Base-by-base conservation (phyloP, 2,888 invertebrate species). In the Deilephila elpenor region DNA sequence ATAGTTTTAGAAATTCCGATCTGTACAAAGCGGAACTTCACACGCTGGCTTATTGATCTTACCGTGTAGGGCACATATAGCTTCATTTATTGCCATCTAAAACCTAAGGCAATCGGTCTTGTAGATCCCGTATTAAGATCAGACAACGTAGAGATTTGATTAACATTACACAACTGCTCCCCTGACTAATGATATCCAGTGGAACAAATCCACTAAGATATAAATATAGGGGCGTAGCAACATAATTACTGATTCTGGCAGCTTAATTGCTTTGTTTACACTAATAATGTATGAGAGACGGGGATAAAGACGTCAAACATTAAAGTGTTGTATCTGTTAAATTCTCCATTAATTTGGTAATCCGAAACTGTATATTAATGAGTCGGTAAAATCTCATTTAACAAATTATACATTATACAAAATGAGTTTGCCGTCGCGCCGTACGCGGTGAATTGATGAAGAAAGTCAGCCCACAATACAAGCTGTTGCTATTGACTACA, bases 291-390 rank as follows among this genome's bases (percentile, higher is more conserved):
- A 56, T 20, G 44, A 44, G 25, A 25, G 25, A 25, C 14, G 20
- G 14, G 67, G 51, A 67, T 67, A 51, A 51, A 67, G 51, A 67
- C 25, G 25, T 51, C 67, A 67, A 67, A 67, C 67, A 67, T 67
- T 67, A 51, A 67, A 67, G 25, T 67, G 20, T 25, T 67, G 20
- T 67, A 5, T 67, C 67, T 20, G 37, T 44, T 64, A 64, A 64
- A 44, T 64, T 64, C 64, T n/a, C 64, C 67, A 67, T 67, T 67
- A 67, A 67, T 67, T 51, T 51, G 44, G 67, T 67, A 67, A 67
- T 67, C 67, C 6, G 67, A 67, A 51, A 51, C 51, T 11, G 67
- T 51, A 67, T 67, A 67, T 67, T 67, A 67, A 67, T 67, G 25
- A 67, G 51, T 17, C 67, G 14, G 44, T 51, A 25, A 44, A 25